Evolutionary conservation across 1,140 invertebrate genomes (phyloP), one percentile per base, ranked within the genome.

Genomic region (Panagrolaimus sp.): DNA sequence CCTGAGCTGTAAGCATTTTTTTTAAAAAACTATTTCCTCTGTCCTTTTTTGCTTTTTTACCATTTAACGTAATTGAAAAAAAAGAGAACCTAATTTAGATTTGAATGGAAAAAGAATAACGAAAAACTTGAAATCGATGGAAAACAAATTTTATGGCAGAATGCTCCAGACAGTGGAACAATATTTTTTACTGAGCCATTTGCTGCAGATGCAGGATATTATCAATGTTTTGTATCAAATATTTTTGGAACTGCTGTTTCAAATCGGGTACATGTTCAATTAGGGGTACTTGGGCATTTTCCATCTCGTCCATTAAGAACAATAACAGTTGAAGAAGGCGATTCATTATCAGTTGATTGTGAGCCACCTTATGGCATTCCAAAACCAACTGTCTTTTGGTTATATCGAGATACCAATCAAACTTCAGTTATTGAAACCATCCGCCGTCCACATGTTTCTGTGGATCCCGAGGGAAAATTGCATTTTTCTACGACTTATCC

Each of bases 161-260:
- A 66, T 44, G 45, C 67, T 14, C 66, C 69, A 7, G 66, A 78
- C 61, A 66, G 67, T 27, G 77, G 77, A n/a, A 66, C 65, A n/a
- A 73, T 78, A 44, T 65, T 72, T 7, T 78, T 78, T 44, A 45
- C 25, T 4, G 64, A 75, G n/a, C 76, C 76, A 9, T 43, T 46
- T 27, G 25, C 47, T n/a, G 38, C 27, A 25, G 75, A 77, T 69
- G 47, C 74, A 63, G 75, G 75, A 38, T 65, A 27, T 31, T 74
- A 73, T 47, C 94, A 98, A 82, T 98, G 95, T 85, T 94, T 94
- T 84, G 94, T 93, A 0, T 88, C 89, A 77, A 98, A 98, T 82
- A 89, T 92, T 78, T 92, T 91, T 87, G 95, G 94, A 48, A 90
- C 88, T 5, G 92, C 92, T 13, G 92, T 92, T 0, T 93, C 92